phyloP scores from a whole-genome alignment of 2,113 vertebrate species.

The Oceanodroma tethys region DNA sequence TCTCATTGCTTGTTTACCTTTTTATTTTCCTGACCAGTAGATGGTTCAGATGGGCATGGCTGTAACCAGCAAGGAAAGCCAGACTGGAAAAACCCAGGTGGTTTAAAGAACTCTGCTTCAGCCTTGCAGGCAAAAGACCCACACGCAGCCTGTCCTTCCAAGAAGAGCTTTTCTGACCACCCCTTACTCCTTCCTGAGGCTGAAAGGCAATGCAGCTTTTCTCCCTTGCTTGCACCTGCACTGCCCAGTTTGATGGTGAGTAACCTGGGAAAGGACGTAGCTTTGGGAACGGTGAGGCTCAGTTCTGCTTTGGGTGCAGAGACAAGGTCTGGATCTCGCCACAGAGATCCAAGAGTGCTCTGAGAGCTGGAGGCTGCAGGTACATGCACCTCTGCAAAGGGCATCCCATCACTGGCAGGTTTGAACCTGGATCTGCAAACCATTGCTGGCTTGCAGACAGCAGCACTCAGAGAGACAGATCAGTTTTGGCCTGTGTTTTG shows the following conservation, averaged over 20 bases:
- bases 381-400: neutral
- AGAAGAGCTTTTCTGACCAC: neutral
- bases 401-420: neutral
- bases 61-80: neutral
- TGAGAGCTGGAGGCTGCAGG: neutral
- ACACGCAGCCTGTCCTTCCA: neutral
- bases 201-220: neutral
- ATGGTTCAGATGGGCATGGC: neutral
- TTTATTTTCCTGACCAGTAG: neutral
- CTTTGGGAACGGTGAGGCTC: neutral
- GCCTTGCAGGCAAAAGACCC: neutral
- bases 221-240: neutral
- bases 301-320: neutral
- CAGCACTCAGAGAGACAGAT: neutral
- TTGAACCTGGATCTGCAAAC: neutral
- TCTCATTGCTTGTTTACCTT: neutral
- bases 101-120: neutral
- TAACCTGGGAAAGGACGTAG: too few species aligned
- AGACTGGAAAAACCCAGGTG: neutral
- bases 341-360: neutral
- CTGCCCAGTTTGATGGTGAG: neutral
- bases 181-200: neutral
- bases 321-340: neutral
- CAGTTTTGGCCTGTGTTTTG: neutral
- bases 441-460: neutral